Evolutionary conservation across 2,888 invertebrate species (phyloP).

Genomic region (Caenorhabditis sp.): DNA sequence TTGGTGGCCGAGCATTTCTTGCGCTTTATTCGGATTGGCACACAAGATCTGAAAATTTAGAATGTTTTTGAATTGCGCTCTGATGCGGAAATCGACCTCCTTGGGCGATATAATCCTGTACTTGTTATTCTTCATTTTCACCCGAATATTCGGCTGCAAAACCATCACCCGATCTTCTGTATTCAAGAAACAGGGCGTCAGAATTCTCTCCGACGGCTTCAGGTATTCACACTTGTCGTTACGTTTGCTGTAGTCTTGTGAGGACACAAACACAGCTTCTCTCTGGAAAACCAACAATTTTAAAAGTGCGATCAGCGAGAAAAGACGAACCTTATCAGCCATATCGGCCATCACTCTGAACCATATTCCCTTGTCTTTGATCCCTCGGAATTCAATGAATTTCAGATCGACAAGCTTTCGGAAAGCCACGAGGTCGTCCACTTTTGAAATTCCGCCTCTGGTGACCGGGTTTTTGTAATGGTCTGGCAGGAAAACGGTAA

Average conservation of each 20-base stretch:
- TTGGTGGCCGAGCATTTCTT: conserved; percentile 20
- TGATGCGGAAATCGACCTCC: background rate
- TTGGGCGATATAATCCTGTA: background rate
- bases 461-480: conserved; percentile 34
- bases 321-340: too few species aligned
- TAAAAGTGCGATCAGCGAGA: too few species aligned
- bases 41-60: conserved; percentile 10
- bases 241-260: conserved; percentile 3
- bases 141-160: conserved; percentile 25
- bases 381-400: conserved; percentile 20
- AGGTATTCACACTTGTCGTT: background rate
- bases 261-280: conserved; percentile 35
- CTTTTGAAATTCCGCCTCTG: conserved; percentile 19
- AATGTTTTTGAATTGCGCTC: too few species aligned
- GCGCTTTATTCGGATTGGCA: background rate
- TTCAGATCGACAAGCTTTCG: conserved; percentile 2
- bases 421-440: conserved; percentile 37
- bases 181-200: conserved; percentile 35
- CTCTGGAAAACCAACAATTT: too few species aligned
- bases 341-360: conserved; percentile 7
- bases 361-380: conserved; percentile 1
- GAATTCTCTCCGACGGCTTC: conserved; percentile 29
- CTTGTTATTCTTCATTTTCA: background rate
- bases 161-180: conserved; percentile 31
- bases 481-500: conserved; percentile 13